Base-by-base conservation (phyloP, 1,140 invertebrate genomes). In the Drosophila novamexicana region DNA sequence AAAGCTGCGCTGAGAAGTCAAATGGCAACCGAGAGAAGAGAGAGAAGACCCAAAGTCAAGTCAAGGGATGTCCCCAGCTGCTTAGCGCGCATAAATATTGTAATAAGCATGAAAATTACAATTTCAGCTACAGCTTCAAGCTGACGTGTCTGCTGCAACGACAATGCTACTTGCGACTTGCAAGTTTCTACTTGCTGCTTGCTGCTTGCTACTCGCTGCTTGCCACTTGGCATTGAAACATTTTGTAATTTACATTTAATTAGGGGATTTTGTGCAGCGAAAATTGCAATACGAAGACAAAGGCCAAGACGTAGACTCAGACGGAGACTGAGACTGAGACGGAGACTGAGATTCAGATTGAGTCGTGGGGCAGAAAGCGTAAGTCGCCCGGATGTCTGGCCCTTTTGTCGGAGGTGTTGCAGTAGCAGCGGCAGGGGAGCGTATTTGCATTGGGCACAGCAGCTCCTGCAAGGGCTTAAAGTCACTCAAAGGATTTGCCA, bases 221-320 rank as follows among this genome's bases (percentile, higher is more conserved):
- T 58, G 36, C 67, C 64, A 66, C 72, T 71, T 71, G 64, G 62
- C 78, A 73, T 81, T 78, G 70, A 73, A 81, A 61, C 81, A 77
- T 77, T 77, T 80, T 82, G 80, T 80, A 82, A 84, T 84, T 82
- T 80, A 77, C 81, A 80, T 84, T 83, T 84, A 82, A 84, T 84
- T 84, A 79, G 77, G 63, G 72, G 68, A 77, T 77, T 82, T 85
- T 77, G 70, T 81, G 70, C 75, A 67, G 50, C 29, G 39, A 58
- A 61, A 64, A 69, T 69, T 70, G 75, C 68, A 68, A 56, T 68
- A 49, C 61, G 16, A 32, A 32, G 36, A 6, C 49, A 34, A 47
- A 18, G 16, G 49, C 44, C 14, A 16, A 16, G 32, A 18, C 34
- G 10, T 8, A 44, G 42, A 16, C 34, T 32, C 6, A 54, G 40